A percentile compares a stretch with the other conserved stretches of the same genome.
Evolutionary conservation across 1,140 invertebrate species (phyloP).

Genomic region (Caenorhabditis briggsae): DNA sequence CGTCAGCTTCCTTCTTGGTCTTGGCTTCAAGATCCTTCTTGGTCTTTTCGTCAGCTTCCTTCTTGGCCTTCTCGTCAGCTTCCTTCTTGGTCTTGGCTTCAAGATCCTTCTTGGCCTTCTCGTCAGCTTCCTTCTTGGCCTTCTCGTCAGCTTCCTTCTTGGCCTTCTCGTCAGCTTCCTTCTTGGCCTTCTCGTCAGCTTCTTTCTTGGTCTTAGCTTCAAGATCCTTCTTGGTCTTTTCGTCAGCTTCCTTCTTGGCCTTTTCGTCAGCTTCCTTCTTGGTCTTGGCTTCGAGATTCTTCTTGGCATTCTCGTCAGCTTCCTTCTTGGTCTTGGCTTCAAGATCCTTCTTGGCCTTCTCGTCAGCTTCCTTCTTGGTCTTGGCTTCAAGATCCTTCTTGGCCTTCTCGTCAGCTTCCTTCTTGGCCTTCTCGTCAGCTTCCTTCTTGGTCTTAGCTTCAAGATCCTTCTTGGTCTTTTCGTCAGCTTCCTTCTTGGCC

Average conservation of each 20-base stretch:
- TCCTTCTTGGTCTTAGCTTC: slow-evolving; percentile 43
- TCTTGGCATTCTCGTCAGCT: slow-evolving; percentile 39
- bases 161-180: background rate
- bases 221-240: slow-evolving; percentile 17
- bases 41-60: slow-evolving; percentile 29
- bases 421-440: slow-evolving; percentile 23
- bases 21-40: slow-evolving; percentile 21
- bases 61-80: slow-evolving; percentile 28
- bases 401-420: background rate
- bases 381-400: slow-evolving; percentile 37
- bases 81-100: slow-evolving; percentile 32
- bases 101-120: slow-evolving; percentile 14
- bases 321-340: slow-evolving; percentile 34
- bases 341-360: slow-evolving; percentile 45
- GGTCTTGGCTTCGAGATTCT: slow-evolving; percentile 20
- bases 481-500: slow-evolving; percentile 40
- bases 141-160: slow-evolving; percentile 22
- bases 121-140: slow-evolving; percentile 14
- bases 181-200: slow-evolving; percentile 41
- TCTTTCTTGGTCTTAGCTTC: slow-evolving; percentile 42
- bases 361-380: slow-evolving; percentile 22
- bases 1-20: slow-evolving; percentile 43
- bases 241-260: slow-evolving; percentile 37
- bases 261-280: slow-evolving; percentile 41
- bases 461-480: slow-evolving; percentile 26